phyloP scores from a whole-genome alignment of 2,888 invertebrate genomes.

The Orchesellides sinensis region DNA sequence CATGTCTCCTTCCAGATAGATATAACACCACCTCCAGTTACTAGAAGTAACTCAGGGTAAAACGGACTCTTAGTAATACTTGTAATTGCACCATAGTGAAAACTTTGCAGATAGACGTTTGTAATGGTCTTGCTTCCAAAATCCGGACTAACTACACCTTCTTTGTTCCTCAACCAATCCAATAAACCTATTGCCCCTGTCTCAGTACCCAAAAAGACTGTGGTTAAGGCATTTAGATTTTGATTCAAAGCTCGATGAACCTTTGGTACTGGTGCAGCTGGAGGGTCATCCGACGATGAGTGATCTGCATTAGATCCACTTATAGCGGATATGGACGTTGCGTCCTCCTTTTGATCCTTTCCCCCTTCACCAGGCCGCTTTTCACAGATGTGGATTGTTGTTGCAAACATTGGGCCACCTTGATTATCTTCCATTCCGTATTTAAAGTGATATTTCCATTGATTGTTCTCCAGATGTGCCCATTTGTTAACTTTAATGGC shows the following conservation, averaged over 20 bases:
- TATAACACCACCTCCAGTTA: conserved; percentile 85
- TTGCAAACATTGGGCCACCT: conserved; percentile 39
- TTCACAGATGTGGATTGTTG: conserved; percentile 37
- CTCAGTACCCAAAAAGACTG: conserved; percentile 70
- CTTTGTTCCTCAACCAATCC: conserved; percentile 71
- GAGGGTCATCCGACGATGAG: background rate
- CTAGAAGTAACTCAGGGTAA: conserved; percentile 81
- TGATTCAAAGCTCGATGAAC: conserved; percentile 5
- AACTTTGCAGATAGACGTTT: conserved; percentile 74
- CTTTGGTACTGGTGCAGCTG: conserved; percentile 10
- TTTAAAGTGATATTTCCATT: conserved; percentile 69
- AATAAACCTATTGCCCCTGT: conserved; percentile 67
- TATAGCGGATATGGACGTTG: background rate
- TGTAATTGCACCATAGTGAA: conserved; percentile 86
- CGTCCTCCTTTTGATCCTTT: conserved; percentile 27
- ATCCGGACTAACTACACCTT: conserved; percentile 67
- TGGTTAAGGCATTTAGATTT: conserved; percentile 44
- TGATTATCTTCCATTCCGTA: conserved; percentile 32
- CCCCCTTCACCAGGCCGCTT: conserved; percentile 6
- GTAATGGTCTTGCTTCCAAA: conserved; percentile 66
- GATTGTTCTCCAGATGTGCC: conserved; percentile 73
- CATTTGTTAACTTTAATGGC: conserved; percentile 69
- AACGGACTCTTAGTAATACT: conserved; percentile 82
- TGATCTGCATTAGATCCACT: background rate
- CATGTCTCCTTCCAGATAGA: conserved; percentile 68